Conservation (phyloP, 2,797 vertebrate species). For the Eleutherodactylus coqui region DNA sequence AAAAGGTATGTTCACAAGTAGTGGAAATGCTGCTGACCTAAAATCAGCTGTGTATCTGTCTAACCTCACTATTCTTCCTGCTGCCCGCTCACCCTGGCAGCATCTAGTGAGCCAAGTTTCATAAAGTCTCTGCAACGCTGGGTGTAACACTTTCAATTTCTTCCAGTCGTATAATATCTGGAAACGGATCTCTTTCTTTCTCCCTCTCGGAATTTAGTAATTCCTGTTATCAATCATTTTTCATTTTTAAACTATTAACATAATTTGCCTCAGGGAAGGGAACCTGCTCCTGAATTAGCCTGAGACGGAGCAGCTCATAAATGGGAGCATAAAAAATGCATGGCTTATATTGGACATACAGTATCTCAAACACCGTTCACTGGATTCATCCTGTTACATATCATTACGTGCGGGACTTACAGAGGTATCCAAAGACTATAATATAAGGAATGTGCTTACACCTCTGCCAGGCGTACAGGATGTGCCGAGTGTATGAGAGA, state of each 20-base stretch:
- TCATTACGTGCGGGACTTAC: neutral
- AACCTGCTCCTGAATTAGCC: slow-evolving; percentile 51
- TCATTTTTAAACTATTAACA: slow-evolving; percentile 41
- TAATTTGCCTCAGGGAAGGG: slow-evolving; percentile 41
- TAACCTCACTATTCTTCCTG: too few species aligned
- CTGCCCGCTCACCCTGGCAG: too few species aligned
- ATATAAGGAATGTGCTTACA: neutral
- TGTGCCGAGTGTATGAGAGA: too few species aligned
- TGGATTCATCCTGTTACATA: too few species aligned
- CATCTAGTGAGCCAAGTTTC: too few species aligned
- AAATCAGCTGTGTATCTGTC: too few species aligned
- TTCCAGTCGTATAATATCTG: neutral
- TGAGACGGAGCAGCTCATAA: slow-evolving; percentile 37
- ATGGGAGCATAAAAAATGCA: slow-evolving; percentile 57
- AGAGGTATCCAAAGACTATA: neutral
- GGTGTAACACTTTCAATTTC: too few species aligned
- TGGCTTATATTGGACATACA: slow-evolving; percentile 23
- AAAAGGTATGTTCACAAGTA: too few species aligned
- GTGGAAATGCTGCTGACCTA: too few species aligned
- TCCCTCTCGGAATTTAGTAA: slow-evolving; percentile 12
- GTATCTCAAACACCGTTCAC: slow-evolving; percentile 8
- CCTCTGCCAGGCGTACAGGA: neutral
- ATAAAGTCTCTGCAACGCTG: too few species aligned
- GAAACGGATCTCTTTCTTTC: neutral
- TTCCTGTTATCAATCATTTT: slow-evolving; percentile 32